phyloP scores from a whole-genome alignment of 2,113 vertebrate species.

The Limnothrissa miodon region DNA sequence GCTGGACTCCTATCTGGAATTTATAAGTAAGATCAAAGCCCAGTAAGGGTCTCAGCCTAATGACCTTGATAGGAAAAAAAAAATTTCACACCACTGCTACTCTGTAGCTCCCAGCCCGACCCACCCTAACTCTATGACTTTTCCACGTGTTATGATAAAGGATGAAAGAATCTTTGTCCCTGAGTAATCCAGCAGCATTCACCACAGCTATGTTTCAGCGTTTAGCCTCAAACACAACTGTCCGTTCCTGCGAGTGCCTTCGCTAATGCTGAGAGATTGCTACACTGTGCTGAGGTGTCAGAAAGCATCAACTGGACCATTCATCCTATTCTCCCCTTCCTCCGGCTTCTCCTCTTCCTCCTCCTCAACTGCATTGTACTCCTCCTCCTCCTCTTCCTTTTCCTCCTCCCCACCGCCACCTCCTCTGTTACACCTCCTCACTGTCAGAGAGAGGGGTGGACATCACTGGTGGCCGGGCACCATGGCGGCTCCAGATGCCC shows the following conservation, averaged over 20 bases:
- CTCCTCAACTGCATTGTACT: conserved; percentile 4
- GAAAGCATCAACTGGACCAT: not conserved
- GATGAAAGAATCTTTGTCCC: not conserved
- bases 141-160: not conserved
- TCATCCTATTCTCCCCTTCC: not conserved
- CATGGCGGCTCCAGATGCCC: not conserved
- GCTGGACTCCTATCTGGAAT: not conserved
- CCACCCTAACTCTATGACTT: not conserved
- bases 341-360: not conserved
- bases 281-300: not conserved
- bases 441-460: not conserved
- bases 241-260: not conserved
- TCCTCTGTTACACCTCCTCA: not conserved
- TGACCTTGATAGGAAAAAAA: not conserved
- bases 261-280: not conserved
- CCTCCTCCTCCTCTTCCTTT: no score
- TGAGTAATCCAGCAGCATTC: not conserved
- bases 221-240: not conserved
- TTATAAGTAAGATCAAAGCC: not conserved
- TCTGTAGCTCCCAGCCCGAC: not conserved
- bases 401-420: not conserved
- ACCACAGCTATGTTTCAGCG: not conserved
- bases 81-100: not conserved
- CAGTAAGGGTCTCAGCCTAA: not conserved
- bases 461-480: not conserved